Percentiles rank a stretch among this genome's conserved stretches.
These are phyloP conservation scores for Slavum lentiscoides DNA, from an alignment of 2,888 invertebrate species.

Conservation along the genomic window DNA sequence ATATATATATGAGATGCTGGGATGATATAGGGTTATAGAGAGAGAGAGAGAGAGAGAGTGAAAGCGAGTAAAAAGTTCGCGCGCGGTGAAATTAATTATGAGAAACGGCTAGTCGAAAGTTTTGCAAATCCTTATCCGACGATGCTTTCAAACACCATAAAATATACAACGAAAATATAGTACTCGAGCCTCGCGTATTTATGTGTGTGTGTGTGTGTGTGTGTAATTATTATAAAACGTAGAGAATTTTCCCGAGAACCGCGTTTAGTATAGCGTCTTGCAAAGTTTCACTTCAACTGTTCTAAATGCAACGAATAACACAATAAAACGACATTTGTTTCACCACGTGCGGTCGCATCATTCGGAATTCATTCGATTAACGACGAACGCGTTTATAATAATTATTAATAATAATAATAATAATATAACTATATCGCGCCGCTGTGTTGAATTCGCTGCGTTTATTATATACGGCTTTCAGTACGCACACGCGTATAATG, in stretches of 20 bases:
- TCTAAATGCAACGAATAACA: too few species aligned
- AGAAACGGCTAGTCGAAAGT: constrained; percentile 5
- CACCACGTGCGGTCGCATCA: too few species aligned
- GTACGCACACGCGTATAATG: too few species aligned
- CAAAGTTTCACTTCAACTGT: not conserved
- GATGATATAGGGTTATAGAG: too few species aligned
- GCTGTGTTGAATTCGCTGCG: too few species aligned
- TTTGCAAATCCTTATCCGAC: not conserved
- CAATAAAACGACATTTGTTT: not conserved
- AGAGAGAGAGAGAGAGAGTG: not conserved
- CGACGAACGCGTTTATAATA: constrained; percentile 14
- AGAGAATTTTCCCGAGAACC: not conserved
- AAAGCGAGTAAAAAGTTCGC: not conserved
- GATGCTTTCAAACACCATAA: not conserved
- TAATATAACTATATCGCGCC: too few species aligned
- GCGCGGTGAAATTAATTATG: constrained; percentile 7
- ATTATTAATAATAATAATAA: too few species aligned
- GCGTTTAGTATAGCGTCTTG: not conserved
- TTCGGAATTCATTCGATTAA: constrained; percentile 24
- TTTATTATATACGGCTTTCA: too few species aligned
- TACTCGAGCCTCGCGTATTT: too few species aligned
- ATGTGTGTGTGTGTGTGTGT: not conserved
- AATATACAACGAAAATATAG: too few species aligned
- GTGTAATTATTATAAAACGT: not conserved
- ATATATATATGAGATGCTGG: too few species aligned